Percentiles rank a stretch among this genome's conserved stretches.
Conservation (phyloP, 2,113 vertebrate genomes). For the Genyomyrus donnyi region DNA sequence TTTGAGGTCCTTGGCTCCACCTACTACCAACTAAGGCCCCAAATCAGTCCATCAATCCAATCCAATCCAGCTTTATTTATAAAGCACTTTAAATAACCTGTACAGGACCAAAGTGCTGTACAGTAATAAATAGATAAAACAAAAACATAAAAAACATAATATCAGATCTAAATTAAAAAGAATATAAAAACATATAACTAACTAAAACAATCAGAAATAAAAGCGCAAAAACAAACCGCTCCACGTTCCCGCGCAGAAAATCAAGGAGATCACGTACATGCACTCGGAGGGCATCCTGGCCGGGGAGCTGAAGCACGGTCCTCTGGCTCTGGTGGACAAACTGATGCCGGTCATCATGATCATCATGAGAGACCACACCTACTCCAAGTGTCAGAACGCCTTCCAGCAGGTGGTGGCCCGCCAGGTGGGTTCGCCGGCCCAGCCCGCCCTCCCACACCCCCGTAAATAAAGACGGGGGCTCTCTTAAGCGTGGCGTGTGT, state of each 20-base stretch:
- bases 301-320: conserved; percentile 91
- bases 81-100: too few species aligned
- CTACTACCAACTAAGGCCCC: not conserved
- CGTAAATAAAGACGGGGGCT: not conserved
- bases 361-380: conserved; percentile 94
- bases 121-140: too few species aligned
- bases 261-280: conserved; percentile 99
- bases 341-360: conserved; percentile 99
- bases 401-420: conserved; percentile 91
- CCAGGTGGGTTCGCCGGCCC: conserved; percentile 59
- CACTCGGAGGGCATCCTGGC: conserved; percentile 95
- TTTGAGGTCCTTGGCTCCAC: not conserved
- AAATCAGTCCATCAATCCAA: not conserved
- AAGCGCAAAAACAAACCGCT: too few species aligned
- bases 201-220: too few species aligned
- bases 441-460: not conserved
- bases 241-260: conserved; percentile 69
- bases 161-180: too few species aligned
- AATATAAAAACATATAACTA: too few species aligned
- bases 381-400: conserved; percentile 92
- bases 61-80: too few species aligned
- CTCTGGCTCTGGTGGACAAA: conserved; percentile 89
- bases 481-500: not conserved
- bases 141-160: too few species aligned
- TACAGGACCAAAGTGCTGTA: too few species aligned